Evolutionary conservation across 1,140 invertebrate species (phyloP).

Genomic region (Papilio glaucus): DNA sequence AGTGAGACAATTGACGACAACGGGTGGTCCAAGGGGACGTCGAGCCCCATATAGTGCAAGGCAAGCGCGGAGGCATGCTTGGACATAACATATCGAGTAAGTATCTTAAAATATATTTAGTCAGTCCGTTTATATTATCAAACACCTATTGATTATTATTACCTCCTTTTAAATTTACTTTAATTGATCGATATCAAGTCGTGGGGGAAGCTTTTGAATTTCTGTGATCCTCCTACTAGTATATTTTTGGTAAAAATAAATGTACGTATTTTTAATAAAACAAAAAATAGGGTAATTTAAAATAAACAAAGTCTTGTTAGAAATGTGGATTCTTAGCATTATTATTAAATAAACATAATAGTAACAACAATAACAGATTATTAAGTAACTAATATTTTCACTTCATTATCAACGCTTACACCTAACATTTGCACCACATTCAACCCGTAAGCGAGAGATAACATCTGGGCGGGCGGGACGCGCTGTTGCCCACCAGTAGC

Average conservation of each 20-base stretch:
- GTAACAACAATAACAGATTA: not conserved
- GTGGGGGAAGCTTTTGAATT: too few relatives aligned
- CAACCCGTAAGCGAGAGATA: slow-evolving; percentile 52
- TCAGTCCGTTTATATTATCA: too few relatives aligned
- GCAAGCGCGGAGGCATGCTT: slow-evolving; percentile 40
- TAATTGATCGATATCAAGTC: too few relatives aligned
- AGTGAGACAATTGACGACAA: slow-evolving; percentile 72
- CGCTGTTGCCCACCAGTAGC: slow-evolving; percentile 53
- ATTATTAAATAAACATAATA: not conserved
- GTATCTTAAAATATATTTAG: too few relatives aligned
- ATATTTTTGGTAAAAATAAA: too few relatives aligned
- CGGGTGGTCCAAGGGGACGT: slow-evolving; percentile 56
- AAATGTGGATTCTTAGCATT: not conserved
- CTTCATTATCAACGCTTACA: slow-evolving; percentile 27
- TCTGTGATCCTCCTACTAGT: too few relatives aligned
- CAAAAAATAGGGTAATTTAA: too few relatives aligned
- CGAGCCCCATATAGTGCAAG: not conserved
- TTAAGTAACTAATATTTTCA: slow-evolving; percentile 9
- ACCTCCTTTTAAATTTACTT: too few relatives aligned
- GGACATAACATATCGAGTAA: too few relatives aligned
- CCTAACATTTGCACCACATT: slow-evolving; percentile 45
- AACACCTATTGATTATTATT: too few relatives aligned
- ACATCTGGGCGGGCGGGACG: slow-evolving; percentile 68
- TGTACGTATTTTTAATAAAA: too few relatives aligned
- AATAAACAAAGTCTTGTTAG: too few relatives aligned